Conservation (phyloP, 2,797 vertebrate species). For the Alouatta caraya region DNA sequence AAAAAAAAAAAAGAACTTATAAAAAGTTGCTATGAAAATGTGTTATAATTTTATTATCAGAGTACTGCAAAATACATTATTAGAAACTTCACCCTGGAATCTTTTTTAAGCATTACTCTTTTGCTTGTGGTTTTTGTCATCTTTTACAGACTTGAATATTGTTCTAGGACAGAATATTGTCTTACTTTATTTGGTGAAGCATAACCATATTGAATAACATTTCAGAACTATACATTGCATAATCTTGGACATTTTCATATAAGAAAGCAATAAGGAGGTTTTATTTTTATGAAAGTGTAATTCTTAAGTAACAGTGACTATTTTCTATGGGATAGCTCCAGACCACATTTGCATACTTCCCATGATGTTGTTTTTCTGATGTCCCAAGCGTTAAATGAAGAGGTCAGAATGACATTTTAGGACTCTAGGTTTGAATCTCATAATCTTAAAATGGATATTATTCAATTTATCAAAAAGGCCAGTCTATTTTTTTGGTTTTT, state of each 20-base stretch:
- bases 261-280: slow-evolving; percentile 54
- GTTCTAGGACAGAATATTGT: slow-evolving; percentile 21
- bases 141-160: slow-evolving; percentile 24
- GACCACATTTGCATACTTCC: slow-evolving; percentile 73
- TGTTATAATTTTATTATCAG: slow-evolving; percentile 34
- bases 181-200: slow-evolving; percentile 44
- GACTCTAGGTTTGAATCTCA: slow-evolving; percentile 24
- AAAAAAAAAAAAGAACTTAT: neutral
- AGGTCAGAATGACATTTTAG: slow-evolving; percentile 48
- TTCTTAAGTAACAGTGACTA: slow-evolving; percentile 62
- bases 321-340: slow-evolving; percentile 76
- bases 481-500: neutral
- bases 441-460: slow-evolving; percentile 43
- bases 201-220: slow-evolving; percentile 46
- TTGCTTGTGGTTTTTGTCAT: slow-evolving; percentile 26
- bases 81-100: slow-evolving; percentile 1
- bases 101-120: slow-evolving; percentile 34
- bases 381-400: slow-evolving; percentile 43
- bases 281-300: slow-evolving; percentile 54
- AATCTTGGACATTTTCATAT: slow-evolving; percentile 36
- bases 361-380: slow-evolving; percentile 48
- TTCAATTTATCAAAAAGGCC: neutral
- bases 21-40: neutral
- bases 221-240: slow-evolving; percentile 58
- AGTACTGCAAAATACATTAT: slow-evolving; percentile 14